These are phyloP conservation scores for Petaurus breviceps DNA, from an alignment of 2,113 vertebrate genomes.

Conservation along the genomic window DNA sequence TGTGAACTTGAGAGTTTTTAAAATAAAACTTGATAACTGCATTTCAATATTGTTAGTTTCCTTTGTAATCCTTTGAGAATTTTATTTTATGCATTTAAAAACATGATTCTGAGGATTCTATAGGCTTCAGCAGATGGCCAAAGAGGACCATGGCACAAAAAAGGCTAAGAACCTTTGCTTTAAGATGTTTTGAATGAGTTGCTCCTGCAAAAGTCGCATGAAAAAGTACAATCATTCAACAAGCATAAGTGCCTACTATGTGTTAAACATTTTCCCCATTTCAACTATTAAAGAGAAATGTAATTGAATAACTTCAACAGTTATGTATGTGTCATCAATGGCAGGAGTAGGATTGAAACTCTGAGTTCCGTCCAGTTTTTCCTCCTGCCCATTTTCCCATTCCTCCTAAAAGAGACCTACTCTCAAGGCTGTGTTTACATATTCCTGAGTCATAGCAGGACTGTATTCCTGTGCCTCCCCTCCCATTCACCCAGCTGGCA, in stretches of 20 bases:
- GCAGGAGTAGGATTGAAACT: neutral
- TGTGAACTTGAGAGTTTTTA: neutral
- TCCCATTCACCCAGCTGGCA: neutral
- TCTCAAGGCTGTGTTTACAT: neutral
- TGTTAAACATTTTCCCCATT: neutral
- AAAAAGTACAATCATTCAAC: neutral
- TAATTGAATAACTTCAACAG: neutral
- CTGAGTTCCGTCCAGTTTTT: neutral
- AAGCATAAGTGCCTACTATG: neutral
- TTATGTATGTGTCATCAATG: slow-evolving; percentile 29
- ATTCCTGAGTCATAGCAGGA: slow-evolving; percentile 29
- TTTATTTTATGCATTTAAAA: neutral
- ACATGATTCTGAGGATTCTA: neutral
- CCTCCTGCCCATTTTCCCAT: neutral
- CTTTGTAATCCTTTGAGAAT: neutral
- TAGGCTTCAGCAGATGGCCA: neutral
- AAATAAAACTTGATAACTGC: neutral
- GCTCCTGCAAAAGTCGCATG: neutral
- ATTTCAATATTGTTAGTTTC: neutral
- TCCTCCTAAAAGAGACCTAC: neutral
- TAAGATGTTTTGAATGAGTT: neutral
- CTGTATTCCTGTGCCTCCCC: neutral
- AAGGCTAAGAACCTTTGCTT: neutral
- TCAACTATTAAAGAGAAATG: neutral
- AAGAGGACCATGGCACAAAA: neutral